Percentiles rank a stretch among this genome's conserved stretches.
phyloP scores from a whole-genome alignment of 1,140 invertebrate genomes.

The Bombus waltoni region DNA sequence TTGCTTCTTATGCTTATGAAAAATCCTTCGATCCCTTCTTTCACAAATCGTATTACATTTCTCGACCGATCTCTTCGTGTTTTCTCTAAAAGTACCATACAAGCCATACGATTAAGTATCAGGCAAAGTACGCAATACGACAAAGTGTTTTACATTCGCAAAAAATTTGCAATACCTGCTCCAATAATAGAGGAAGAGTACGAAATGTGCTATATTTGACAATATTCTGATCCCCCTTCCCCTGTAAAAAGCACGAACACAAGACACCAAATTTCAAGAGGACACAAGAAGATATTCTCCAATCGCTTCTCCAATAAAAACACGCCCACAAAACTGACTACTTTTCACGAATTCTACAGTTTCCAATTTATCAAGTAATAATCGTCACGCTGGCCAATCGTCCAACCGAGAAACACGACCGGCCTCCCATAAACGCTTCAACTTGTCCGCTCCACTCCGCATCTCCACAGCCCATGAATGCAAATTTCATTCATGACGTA shows the following conservation, averaged over 20 bases:
- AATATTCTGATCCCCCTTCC: no score
- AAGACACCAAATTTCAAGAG: no score
- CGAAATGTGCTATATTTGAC: background rate
- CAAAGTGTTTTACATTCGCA: no score
- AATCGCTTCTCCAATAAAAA: no score
- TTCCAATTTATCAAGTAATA: background rate
- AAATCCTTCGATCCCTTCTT: no score
- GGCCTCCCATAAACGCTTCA: background rate
- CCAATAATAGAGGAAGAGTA: background rate
- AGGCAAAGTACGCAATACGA: no score
- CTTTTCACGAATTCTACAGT: background rate
- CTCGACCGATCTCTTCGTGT: fast-evolving
- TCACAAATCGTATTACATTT: no score
- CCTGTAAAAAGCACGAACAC: no score
- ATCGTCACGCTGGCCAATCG: background rate
- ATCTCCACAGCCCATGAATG: background rate
- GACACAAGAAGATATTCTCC: background rate
- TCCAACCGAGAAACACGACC: background rate
- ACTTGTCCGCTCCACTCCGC: background rate
- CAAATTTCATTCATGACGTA: slow-evolving; percentile 27
- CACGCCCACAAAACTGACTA: background rate
- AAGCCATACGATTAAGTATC: no score
- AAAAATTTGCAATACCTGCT: background rate
- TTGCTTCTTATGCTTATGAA: background rate
- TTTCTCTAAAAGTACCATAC: no score